phyloP scores from a whole-genome alignment of 2,888 invertebrate species.

The Lottia gigantea region DNA sequence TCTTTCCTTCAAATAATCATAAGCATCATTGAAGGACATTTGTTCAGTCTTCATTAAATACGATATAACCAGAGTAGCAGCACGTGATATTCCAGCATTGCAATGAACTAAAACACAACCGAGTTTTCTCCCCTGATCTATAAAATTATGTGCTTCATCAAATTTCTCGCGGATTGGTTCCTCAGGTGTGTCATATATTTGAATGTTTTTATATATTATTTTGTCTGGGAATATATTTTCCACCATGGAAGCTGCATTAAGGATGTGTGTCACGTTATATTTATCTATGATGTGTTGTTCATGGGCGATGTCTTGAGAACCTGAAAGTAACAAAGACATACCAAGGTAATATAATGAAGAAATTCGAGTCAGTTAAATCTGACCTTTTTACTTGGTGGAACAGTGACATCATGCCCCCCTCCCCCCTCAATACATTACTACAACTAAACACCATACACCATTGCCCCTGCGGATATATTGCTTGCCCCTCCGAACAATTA shows the following conservation, averaged over 20 bases:
- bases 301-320: slow-evolving; percentile 87
- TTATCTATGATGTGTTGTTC: slow-evolving; percentile 73
- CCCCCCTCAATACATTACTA: no score
- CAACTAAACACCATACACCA: no score
- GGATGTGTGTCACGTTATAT: slow-evolving; percentile 77
- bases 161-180: slow-evolving; percentile 59
- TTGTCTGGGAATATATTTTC: slow-evolving; percentile 62
- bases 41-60: slow-evolving; percentile 77
- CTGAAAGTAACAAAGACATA: slow-evolving; percentile 70
- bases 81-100: slow-evolving; percentile 91
- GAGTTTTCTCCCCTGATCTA: slow-evolving; percentile 72
- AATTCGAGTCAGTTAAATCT: no score
- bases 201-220: slow-evolving; percentile 74
- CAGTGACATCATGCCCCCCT: no score
- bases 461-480: no score
- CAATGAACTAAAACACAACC: slow-evolving; percentile 85
- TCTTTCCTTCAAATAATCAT: slow-evolving; percentile 75
- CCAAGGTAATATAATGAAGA: no score
- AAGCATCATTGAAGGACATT: slow-evolving; percentile 77
- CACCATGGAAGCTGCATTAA: slow-evolving; percentile 76
- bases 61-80: slow-evolving; percentile 82
- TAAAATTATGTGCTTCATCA: slow-evolving; percentile 73
- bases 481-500: no score
- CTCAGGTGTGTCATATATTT: slow-evolving; percentile 71
- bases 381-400: no score